Evolutionary conservation across 2,888 invertebrate species (phyloP).

Genomic region (Drosophila buzzatii): DNA sequence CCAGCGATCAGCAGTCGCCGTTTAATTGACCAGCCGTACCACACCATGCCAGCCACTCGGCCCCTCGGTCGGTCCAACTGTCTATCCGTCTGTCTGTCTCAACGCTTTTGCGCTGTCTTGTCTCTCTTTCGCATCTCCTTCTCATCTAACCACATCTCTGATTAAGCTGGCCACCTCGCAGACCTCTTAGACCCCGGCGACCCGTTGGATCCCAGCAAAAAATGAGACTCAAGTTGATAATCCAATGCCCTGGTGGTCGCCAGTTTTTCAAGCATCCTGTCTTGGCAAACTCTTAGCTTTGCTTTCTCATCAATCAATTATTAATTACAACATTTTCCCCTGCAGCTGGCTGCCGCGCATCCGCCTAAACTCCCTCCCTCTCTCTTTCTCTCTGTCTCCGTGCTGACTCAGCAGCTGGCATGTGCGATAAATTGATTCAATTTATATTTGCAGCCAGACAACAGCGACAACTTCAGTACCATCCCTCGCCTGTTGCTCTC

Average conservation of each 20-base stretch:
- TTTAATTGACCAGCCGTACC: constrained; percentile 24
- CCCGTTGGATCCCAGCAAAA: constrained; percentile 4
- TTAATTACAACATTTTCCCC: constrained; percentile 67
- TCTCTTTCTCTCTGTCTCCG: neutral
- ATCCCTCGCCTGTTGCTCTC: neutral
- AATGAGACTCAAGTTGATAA: constrained; percentile 35
- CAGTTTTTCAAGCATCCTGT: constrained; percentile 15
- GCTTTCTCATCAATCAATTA: constrained; percentile 70
- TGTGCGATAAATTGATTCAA: constrained; percentile 67
- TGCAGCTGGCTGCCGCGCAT: neutral
- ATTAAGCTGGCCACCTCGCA: constrained; percentile 25
- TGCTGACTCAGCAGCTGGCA: constrained; percentile 18
- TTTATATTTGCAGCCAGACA: constrained; percentile 49
- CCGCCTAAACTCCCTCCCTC: neutral
- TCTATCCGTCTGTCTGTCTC: neutral
- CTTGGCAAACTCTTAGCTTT: constrained; percentile 16
- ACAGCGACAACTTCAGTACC: constrained; percentile 11
- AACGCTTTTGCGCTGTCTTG: constrained; percentile 6
- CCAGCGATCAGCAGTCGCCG: constrained; percentile 76
- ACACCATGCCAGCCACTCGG: constrained; percentile 2
- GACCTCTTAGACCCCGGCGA: constrained; percentile 5
- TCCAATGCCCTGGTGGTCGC: constrained; percentile 53
- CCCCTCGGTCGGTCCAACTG: neutral
- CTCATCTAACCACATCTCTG: constrained; percentile 33
- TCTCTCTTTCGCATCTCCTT: constrained; percentile 19